Base-by-base conservation (phyloP, 2,888 invertebrate species). In the Lepeophtheirus nordmannii region DNA sequence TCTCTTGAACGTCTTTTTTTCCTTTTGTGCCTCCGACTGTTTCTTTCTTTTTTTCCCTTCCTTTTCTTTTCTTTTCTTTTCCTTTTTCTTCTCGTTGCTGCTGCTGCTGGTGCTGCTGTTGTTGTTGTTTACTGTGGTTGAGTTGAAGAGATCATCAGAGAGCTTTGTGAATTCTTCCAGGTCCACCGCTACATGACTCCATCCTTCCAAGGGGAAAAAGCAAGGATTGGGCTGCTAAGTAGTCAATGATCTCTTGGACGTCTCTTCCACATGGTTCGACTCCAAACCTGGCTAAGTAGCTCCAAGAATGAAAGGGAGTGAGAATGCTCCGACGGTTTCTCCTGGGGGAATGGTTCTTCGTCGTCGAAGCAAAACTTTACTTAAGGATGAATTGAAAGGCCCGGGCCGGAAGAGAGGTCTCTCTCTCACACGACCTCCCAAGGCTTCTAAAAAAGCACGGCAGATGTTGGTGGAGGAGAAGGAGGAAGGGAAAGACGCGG, bases 71-170 rank as follows among this genome's bases (percentile, higher is more conserved):
- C 8, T 17, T 46, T 17, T 46, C 53, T 46, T 14, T 46, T 46
- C 17, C 11, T n/a, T 46, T 17, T 14, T 46, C 17, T 14, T 46
- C 53, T 46, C 17, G 53, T 46, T n/a, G 53, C 5, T 46, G n/a
- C 8, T 17, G 53, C 5, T 46, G n/a, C 8, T 17, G 53, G 1
- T 1, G 53, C 2, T 14, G 53, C 53, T 46, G 53, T 46, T 46
- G 53, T 46, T 46, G 53, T 46, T 46, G 53, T 46, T 46, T 17
- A n/a, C 53, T 46, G 53, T n/a, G 53, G 14, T 14, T 46, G 53
- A 46, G 17, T 46, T 2, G 30, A 30, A 30, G 2, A 2, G 30
- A 30, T 2, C 30, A n/a, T 41, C 53, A 17, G 53, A 14, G 53
- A n/a, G 14, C 53, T 17, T 46, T 46, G 53, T 14, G 17, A n/a